These are phyloP conservation scores for Tenthredo scrophulariae DNA, from an alignment of 2,888 invertebrate species.

Conservation along the genomic window DNA sequence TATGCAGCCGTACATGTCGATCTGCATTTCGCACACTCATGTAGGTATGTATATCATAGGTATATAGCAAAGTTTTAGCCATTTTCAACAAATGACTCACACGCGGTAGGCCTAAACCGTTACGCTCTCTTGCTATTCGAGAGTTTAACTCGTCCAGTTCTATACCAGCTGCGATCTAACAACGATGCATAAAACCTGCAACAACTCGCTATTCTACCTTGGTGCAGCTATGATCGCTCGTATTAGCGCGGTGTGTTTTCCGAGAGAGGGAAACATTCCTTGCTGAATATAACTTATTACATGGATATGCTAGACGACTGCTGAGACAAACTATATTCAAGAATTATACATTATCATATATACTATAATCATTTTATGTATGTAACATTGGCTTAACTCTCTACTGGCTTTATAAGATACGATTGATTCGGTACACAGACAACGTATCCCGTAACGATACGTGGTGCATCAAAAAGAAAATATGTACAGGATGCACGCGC, in stretches of 20 bases:
- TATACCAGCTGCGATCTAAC: background rate
- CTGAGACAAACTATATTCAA: background rate
- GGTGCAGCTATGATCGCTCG: background rate
- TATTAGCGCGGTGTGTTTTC: background rate
- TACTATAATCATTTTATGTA: background rate
- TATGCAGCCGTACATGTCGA: background rate
- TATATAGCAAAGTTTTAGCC: background rate
- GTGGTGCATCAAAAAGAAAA: background rate
- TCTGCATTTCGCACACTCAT: constrained; percentile 19
- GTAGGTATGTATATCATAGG: background rate
- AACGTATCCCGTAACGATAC: background rate
- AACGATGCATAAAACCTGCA: background rate
- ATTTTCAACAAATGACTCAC: constrained; percentile 38
- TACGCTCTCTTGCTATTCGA: constrained; percentile 45
- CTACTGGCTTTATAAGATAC: background rate
- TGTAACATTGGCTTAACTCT: background rate
- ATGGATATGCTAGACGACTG: background rate
- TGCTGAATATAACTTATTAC: background rate
- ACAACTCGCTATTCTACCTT: background rate
- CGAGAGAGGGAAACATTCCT: constrained; percentile 40
- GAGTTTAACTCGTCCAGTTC: constrained; percentile 5
- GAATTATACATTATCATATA: background rate
- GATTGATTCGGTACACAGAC: background rate
- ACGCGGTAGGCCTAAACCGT: constrained; percentile 34
- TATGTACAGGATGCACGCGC: constrained; percentile 29